Base-by-base conservation (phyloP, 1,140 invertebrate genomes). In the Caenorhabditis inopinata region DNA sequence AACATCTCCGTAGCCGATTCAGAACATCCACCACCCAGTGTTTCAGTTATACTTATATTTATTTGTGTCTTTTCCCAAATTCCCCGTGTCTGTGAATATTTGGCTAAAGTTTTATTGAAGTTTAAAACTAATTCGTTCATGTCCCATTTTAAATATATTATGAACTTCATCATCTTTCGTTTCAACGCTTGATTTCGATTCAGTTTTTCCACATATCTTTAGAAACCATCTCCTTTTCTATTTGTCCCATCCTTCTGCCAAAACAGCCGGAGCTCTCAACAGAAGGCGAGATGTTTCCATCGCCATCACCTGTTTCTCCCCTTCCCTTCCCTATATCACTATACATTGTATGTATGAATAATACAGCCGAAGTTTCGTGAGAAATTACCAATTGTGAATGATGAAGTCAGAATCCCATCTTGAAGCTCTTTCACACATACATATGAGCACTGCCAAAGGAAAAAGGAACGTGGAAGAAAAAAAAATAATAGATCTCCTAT, bases 21-120 rank as follows among this genome's bases (percentile, higher is more conserved):
- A 16, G 32, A 29, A 32, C 32, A 38, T 42, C 58, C n/a, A n/a
- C n/a, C n/a, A n/a, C n/a, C 58, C 58, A 68, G 32, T 68, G 32
- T 68, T 68, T 68, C 58, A 68, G 58, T 68, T 68, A 14, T 16
- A 25, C 21, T 16, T 29, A 0, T 29, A 4, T 32, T 16, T 58
- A 12, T 68, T 35, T 68, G 16, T 38, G 4, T 51, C 49, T 51
- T 25, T 27, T 29, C 27, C 51, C 27, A 16, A 32, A 58, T 68
- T 68, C 58, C 58, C 58, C 58, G 58, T 68, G 58, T 68, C 58
- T 68, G 58, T 68, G 58, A 68, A 68, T 68, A 68, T 38, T 68
- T 68, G 58, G 58, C n/a, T 68, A 16, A 38, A 21, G 14, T 42
- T 42, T 42, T 42, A 7, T 42, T 5, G 38, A 5, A 5, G 38